A percentile compares a stretch with the other conserved stretches of the same genome.
Evolutionary conservation across 2,113 vertebrate species (phyloP).

Genomic region (Grantiella picta): DNA sequence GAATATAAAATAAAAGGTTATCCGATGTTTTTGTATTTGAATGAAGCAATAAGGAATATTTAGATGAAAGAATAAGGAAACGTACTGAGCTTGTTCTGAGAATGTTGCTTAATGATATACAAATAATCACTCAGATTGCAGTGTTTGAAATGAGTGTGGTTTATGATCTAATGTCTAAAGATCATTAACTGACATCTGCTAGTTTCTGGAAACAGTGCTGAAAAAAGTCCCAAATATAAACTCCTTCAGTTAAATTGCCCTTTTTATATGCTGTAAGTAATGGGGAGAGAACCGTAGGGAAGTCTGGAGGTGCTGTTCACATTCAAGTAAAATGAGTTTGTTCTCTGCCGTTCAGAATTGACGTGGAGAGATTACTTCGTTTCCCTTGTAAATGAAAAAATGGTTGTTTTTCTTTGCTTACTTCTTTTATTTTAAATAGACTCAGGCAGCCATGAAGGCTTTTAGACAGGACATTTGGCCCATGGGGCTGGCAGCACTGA

Average conservation of each 20-base stretch:
- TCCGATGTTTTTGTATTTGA: neutral
- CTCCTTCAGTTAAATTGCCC: constrained; percentile 28
- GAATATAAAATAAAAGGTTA: neutral
- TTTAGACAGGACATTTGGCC: constrained; percentile 18
- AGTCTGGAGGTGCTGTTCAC: neutral
- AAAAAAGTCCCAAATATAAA: constrained; percentile 11
- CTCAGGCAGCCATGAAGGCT: constrained; percentile 26
- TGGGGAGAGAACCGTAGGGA: neutral
- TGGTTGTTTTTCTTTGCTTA: neutral
- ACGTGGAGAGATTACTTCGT: neutral
- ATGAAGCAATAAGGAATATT: neutral
- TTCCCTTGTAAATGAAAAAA: constrained; percentile 2
- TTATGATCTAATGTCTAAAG: constrained; percentile 51
- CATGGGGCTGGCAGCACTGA: neutral
- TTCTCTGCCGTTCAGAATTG: constrained; percentile 1
- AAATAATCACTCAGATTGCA: neutral
- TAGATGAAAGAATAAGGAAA: neutral
- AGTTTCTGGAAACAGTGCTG: constrained; percentile 19
- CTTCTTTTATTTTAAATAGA: constrained; percentile 33
- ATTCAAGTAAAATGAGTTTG: neutral
- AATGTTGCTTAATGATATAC: neutral
- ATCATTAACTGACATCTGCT: constrained; percentile 43
- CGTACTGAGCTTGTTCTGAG: neutral
- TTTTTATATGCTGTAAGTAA: constrained; percentile 46
- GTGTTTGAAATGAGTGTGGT: constrained; percentile 13